Evolutionary conservation across 2,888 invertebrate genomes (phyloP), one percentile per base, ranked within the genome.

Genomic region (Ichneumon xanthorius): DNA sequence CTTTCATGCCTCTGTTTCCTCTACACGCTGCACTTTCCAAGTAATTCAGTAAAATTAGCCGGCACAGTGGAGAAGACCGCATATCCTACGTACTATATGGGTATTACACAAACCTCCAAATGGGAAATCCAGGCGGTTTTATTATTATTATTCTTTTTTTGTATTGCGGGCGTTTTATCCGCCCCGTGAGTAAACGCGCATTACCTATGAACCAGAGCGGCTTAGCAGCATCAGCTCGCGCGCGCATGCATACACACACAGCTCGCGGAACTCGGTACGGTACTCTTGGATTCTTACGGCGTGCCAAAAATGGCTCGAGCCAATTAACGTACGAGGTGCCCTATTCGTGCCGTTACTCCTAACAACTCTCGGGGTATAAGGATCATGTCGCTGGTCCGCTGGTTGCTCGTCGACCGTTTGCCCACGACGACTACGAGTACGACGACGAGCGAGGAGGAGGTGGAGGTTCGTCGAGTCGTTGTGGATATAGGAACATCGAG

Each of bases 251-350:
- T 16, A 63, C 61, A 61, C 61, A 61, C 61, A 16, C 16, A 16
- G 48, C 45, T 45, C 77, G 53, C 14, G 53, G 45, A 55, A 63
- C 61, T 70, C 81, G 71, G 61, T 85, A 78, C 85, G 79, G 82
- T 82, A 82, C 73, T 73, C 73, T 58, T 65, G 80, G 80, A 87
- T 86, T 85, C 82, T 83, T 85, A 78, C 83, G 63, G 76, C 76
- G 86, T 81, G 84, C 88, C 87, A 88, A 88, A 88, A 88, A 86
- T 86, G 87, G 86, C 77, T 84, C 82, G 84, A 85, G 88, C 88
- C 88, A 88, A 88, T 88, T 88, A 88, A 88, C 87, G 88, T 88
- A 88, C 87, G 81, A 86, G 88, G 87, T 85, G 87, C 84, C 87
- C 86, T 88, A 88, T 87, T 87, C 88, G 86, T 86, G 85, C 87